Conservation (phyloP, 2,888 invertebrate species). For the Callimorpha dominula region DNA sequence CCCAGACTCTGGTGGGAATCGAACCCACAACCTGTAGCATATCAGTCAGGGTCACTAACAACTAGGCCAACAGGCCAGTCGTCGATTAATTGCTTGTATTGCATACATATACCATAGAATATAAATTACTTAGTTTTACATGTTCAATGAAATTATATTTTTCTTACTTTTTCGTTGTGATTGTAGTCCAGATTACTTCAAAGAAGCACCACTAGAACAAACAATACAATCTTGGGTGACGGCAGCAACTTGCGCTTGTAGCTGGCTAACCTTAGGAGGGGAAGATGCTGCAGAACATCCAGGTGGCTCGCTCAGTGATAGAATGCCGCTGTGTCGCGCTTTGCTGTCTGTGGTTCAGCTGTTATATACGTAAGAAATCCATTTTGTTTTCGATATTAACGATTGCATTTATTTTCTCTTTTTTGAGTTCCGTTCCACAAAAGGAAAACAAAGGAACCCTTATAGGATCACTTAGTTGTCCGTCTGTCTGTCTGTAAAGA, state of each 20-base stretch:
- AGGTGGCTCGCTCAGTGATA: conserved; percentile 67
- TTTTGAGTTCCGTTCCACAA: too few relatives aligned
- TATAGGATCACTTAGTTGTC: too few relatives aligned
- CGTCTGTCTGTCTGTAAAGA: too few relatives aligned
- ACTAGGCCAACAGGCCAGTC: too few relatives aligned
- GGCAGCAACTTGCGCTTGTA: conserved; percentile 73
- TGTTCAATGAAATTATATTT: background rate
- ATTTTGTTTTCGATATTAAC: background rate
- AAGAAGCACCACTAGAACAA: conserved; percentile 68
- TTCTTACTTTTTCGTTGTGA: background rate
- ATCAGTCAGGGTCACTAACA: too few relatives aligned
- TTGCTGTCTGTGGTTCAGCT: conserved; percentile 72
- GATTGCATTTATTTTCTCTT: background rate
- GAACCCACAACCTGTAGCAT: too few relatives aligned
- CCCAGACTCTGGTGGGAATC: too few relatives aligned
- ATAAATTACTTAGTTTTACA: background rate
- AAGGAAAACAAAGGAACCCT: too few relatives aligned
- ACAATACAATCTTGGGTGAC: conserved; percentile 70
- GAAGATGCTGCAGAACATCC: conserved; percentile 67
- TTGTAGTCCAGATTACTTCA: conserved; percentile 66
- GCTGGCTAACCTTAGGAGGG: conserved; percentile 76
- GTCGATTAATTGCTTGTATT: too few relatives aligned
- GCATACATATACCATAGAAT: too few relatives aligned
- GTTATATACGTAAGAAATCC: conserved; percentile 69
- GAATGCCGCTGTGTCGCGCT: conserved; percentile 76